A percentile compares a stretch with the other conserved stretches of the same genome.
Evolutionary conservation across 2,888 invertebrate genomes (phyloP).

Genomic region (Furcula furcula): DNA sequence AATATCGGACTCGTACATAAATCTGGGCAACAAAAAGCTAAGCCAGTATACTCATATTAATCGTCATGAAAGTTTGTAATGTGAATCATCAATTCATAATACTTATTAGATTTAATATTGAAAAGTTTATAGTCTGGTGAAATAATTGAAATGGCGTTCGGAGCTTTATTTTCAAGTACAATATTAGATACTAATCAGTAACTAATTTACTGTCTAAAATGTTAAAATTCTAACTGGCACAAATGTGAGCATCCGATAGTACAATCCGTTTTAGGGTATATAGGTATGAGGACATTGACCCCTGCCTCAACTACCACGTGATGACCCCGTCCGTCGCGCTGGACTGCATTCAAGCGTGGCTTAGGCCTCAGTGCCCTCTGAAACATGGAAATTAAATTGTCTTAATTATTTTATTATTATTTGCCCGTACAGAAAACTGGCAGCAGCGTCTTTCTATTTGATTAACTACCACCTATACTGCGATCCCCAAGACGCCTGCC

Average conservation of each 20-base stretch:
- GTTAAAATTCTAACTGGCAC: conserved; percentile 73
- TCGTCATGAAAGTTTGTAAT: conserved; percentile 1
- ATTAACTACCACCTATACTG: too few species aligned
- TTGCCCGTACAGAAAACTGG: too few species aligned
- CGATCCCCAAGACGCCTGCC: too few species aligned
- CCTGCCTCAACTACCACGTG: conserved; percentile 72
- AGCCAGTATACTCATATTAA: conserved; percentile 20
- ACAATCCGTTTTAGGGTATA: conserved; percentile 39
- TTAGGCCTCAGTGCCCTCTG: conserved; percentile 70
- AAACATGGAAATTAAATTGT: conserved; percentile 14
- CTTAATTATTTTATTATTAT: neutral
- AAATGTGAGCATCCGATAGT: conserved; percentile 72
- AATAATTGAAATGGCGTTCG: conserved; percentile 45
- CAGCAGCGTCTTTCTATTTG: too few species aligned
- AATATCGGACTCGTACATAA: too few species aligned
- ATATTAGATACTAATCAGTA: conserved; percentile 53
- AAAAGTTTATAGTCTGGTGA: conserved; percentile 26
- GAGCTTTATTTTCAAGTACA: conserved; percentile 40
- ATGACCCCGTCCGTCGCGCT: conserved; percentile 35
- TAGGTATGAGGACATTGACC: conserved; percentile 57
- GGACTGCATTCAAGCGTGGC: conserved; percentile 34
- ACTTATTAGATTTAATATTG: conserved; percentile 22
- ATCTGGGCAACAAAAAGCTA: too few species aligned
- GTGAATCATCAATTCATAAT: conserved; percentile 32
- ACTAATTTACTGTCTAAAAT: conserved; percentile 60